A percentile compares a stretch with the other conserved stretches of the same genome.
These are phyloP conservation scores for Oriolus oriolus DNA, from an alignment of 2,113 vertebrate genomes.

Conservation along the genomic window DNA sequence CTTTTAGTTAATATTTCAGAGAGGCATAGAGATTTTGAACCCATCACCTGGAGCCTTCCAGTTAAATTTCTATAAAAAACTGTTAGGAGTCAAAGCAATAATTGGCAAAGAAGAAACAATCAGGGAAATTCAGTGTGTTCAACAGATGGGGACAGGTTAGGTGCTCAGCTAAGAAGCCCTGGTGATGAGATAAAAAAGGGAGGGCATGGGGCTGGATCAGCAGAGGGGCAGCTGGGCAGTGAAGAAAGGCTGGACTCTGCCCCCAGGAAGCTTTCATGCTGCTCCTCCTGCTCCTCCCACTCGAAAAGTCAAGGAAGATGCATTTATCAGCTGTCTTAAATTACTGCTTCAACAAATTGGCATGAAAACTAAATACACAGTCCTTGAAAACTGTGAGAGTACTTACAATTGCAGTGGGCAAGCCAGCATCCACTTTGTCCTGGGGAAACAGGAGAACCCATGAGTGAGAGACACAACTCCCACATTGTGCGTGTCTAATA, in stretches of 20 bases:
- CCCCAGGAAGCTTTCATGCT: background rate
- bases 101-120: background rate
- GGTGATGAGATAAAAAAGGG: background rate
- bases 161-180: background rate
- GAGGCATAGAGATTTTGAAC: background rate
- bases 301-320: background rate
- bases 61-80: background rate
- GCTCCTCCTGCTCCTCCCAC: background rate
- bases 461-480: background rate
- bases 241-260: background rate
- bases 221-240: background rate
- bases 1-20: background rate
- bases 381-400: background rate
- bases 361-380: background rate
- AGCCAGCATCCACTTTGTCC: constrained; percentile 97
- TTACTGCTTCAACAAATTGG: background rate
- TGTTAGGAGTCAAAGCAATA: background rate
- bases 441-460: constrained; percentile 49
- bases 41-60: background rate
- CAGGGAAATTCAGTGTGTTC: background rate
- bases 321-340: background rate
- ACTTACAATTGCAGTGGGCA: constrained; percentile 97
- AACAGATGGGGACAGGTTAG: background rate
- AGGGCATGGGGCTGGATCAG: fast-evolving
- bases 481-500: background rate